phyloP scores from a whole-genome alignment of 2,888 invertebrate species.

The Psylliodes chrysocephalus region DNA sequence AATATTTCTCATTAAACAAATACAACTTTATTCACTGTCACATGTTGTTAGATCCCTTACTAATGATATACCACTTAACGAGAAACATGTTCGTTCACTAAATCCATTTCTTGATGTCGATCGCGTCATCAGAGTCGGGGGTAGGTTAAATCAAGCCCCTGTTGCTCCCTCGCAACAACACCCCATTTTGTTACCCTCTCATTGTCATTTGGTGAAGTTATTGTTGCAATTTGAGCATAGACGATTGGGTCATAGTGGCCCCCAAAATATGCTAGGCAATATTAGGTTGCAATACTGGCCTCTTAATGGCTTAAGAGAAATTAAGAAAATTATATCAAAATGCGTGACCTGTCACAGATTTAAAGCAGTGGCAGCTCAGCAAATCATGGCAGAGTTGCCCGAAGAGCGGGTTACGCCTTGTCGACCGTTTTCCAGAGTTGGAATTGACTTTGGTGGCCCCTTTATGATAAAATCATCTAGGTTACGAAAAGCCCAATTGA shows the following conservation, averaged over 20 bases:
- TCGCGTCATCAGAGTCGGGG: background rate
- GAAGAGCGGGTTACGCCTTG: conserved; percentile 10
- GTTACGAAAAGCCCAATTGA: background rate
- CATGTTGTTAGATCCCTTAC: too few relatives aligned
- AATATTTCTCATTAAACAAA: too few relatives aligned
- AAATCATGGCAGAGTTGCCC: conserved; percentile 42
- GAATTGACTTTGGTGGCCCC: conserved; percentile 50
- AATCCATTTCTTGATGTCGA: background rate
- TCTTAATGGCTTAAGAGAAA: conserved; percentile 10
- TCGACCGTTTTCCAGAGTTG: conserved; percentile 32
- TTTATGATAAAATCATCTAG: conserved; percentile 6
- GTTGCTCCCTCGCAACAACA: too few relatives aligned
- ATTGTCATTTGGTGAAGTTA: background rate
- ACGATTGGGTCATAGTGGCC: conserved; percentile 20
- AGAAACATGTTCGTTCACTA: too few relatives aligned
- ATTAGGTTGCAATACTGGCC: conserved; percentile 23
- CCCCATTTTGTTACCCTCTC: conserved; percentile 3
- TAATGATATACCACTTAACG: too few relatives aligned
- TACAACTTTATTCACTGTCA: too few relatives aligned
- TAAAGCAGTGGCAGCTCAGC: background rate
- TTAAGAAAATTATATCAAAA: conserved; percentile 3
- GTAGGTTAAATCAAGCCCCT: background rate
- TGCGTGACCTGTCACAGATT: conserved; percentile 29
- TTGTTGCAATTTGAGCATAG: conserved; percentile 22
- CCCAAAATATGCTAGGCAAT: conserved; percentile 3